A percentile compares a stretch with the other conserved stretches of the same genome.
These are phyloP conservation scores for Dorcus parallelipipedus DNA, from an alignment of 2,888 invertebrate species.

Conservation along the genomic window DNA sequence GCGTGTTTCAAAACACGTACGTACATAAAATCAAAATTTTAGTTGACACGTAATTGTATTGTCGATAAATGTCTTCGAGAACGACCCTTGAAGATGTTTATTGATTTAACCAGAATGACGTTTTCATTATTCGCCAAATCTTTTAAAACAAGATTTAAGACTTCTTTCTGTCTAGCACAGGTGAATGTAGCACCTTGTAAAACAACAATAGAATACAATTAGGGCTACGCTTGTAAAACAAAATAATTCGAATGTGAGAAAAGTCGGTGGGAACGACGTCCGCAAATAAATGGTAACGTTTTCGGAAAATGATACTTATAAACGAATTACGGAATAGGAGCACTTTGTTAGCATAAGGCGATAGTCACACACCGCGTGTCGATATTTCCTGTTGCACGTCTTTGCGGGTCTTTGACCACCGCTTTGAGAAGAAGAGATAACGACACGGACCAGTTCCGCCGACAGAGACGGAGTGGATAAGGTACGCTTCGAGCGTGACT, in stretches of 20 bases:
- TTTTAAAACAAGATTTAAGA: too few relatives aligned
- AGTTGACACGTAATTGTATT: too few relatives aligned
- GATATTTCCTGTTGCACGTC: constrained; percentile 41
- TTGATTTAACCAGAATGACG: too few relatives aligned
- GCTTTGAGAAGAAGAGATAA: background rate
- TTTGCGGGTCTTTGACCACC: constrained; percentile 40
- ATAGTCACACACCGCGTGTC: constrained; percentile 28
- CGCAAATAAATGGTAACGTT: constrained; percentile 13
- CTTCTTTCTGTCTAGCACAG: too few relatives aligned
- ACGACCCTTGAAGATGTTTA: too few relatives aligned
- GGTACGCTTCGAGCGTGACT: constrained; percentile 3
- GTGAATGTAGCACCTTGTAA: too few relatives aligned
- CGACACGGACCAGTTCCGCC: constrained; percentile 2
- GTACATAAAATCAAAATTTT: too few relatives aligned
- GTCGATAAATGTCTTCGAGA: too few relatives aligned
- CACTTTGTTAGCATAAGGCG: constrained; percentile 11
- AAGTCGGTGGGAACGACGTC: constrained; percentile 23
- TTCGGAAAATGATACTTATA: constrained; percentile 31
- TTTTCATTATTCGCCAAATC: too few relatives aligned
- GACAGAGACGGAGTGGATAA: background rate
- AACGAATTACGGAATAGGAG: constrained; percentile 23
- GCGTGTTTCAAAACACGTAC: too few relatives aligned
- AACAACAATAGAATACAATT: too few relatives aligned
- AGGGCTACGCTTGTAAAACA: too few relatives aligned
- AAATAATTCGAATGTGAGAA: constrained; percentile 24